Percentiles rank a stretch among this genome's conserved stretches.
Conservation (phyloP, 2,888 invertebrate genomes). For the Drosophila borborema region DNA sequence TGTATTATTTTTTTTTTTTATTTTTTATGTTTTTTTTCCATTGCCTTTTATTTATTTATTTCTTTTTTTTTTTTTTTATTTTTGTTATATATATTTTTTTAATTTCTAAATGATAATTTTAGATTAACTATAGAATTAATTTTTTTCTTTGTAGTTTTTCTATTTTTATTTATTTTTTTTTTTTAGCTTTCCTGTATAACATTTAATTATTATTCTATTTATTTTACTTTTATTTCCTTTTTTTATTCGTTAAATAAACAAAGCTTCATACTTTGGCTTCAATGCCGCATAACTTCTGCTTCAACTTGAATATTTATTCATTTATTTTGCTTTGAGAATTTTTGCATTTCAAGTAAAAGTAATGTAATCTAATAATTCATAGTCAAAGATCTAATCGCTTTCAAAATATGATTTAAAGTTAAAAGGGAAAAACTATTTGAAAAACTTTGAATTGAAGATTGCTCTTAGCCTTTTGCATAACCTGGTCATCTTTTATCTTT, state of each 20-base stretch:
- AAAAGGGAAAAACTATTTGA: not conserved
- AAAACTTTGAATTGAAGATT: conserved; percentile 22
- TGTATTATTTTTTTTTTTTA: not conserved
- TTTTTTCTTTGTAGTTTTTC: no score
- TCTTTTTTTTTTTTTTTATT: no score
- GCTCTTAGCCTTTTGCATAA: conserved; percentile 8
- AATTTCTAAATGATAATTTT: no score
- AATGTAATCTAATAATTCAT: not conserved
- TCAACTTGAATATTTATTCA: not conserved
- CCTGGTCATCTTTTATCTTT: conserved; percentile 34
- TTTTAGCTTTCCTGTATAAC: no score
- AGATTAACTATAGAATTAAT: no score
- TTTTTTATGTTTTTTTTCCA: not conserved
- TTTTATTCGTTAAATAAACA: no score
- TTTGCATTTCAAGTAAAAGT: not conserved
- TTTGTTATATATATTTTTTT: no score
- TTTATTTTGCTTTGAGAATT: not conserved
- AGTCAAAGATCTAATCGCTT: not conserved
- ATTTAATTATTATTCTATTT: no score
- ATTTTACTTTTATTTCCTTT: no score
- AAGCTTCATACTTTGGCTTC: no score
- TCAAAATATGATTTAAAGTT: conserved; percentile 5
- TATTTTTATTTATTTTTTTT: not conserved
- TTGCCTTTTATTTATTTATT: not conserved
- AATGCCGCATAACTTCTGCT: no score